These are phyloP conservation scores for Diplodus puntazzo DNA, from an alignment of 2,797 vertebrate genomes.

Conservation along the genomic window DNA sequence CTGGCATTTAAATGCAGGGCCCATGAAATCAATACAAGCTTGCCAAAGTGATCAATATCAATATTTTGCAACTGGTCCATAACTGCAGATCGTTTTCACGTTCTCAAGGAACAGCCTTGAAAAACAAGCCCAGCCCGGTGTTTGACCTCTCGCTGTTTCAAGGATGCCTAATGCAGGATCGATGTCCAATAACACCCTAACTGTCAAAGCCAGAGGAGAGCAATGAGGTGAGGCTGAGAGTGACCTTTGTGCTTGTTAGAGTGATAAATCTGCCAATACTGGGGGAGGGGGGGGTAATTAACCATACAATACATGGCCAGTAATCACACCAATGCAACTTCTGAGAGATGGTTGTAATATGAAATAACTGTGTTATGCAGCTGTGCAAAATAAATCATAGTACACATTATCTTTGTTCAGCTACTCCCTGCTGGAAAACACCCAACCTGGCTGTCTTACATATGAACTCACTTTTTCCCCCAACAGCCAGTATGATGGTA, in stretches of 20 bases:
- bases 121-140: not conserved
- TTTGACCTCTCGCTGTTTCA: slow-evolving; percentile 25
- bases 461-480: not conserved
- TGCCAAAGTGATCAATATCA: slow-evolving; percentile 35
- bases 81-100: slow-evolving; percentile 18
- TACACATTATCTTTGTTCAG: not conserved
- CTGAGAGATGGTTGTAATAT: not conserved
- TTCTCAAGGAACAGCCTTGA: slow-evolving; percentile 23
- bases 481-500: not conserved
- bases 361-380: not conserved
- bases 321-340: not conserved
- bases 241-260: slow-evolving; percentile 39
- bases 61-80: not conserved
- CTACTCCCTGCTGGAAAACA: not conserved
- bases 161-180: slow-evolving; percentile 43
- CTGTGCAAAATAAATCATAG: slow-evolving; percentile 10
- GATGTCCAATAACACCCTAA: slow-evolving; percentile 41
- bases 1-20: not conserved
- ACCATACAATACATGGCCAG: not conserved
- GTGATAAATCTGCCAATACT: not conserved
- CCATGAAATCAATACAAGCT: slow-evolving; percentile 25
- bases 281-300: not conserved
- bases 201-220: slow-evolving; percentile 22
- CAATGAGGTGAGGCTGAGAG: slow-evolving; percentile 11
- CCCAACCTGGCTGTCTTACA: not conserved